Percentiles rank a stretch among this genome's conserved stretches.
These are phyloP conservation scores for Poecile atricapillus DNA, from an alignment of 2,113 vertebrate species.

Conservation along the genomic window DNA sequence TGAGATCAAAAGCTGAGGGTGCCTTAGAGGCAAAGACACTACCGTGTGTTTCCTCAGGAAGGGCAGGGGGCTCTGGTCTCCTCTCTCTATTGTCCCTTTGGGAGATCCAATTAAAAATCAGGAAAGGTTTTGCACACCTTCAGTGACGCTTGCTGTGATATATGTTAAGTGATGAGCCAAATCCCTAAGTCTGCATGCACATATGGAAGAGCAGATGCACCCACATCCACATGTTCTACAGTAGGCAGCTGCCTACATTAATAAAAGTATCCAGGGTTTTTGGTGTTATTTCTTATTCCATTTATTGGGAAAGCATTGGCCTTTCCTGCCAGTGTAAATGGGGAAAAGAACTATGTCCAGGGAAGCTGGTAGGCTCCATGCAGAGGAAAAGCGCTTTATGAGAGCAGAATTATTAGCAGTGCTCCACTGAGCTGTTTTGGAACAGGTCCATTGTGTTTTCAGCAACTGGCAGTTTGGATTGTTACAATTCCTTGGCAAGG, in stretches of 20 bases:
- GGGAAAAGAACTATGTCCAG: background rate
- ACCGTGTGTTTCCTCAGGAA: background rate
- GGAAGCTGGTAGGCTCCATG: background rate
- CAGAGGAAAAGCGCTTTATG: background rate
- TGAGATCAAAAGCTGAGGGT: background rate
- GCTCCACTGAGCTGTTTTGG: constrained; percentile 25
- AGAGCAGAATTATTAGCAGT: background rate
- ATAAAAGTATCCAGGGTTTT: background rate
- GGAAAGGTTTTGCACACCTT: background rate
- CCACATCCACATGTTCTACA: background rate
- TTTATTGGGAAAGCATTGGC: background rate
- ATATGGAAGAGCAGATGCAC: background rate
- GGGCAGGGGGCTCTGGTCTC: background rate
- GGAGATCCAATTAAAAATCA: background rate
- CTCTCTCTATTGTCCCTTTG: background rate
- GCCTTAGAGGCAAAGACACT: background rate
- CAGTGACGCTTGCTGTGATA: background rate
- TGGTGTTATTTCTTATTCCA: background rate
- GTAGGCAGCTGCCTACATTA: background rate
- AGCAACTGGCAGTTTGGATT: constrained; percentile 43
- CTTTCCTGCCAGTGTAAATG: background rate
- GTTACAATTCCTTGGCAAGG: constrained; percentile 40
- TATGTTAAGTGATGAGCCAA: background rate
- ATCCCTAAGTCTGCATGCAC: rapidly evolving
- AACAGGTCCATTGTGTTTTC: constrained; percentile 39